phyloP scores from a whole-genome alignment of 2,888 invertebrate species.

The Pheosia gnoma region DNA sequence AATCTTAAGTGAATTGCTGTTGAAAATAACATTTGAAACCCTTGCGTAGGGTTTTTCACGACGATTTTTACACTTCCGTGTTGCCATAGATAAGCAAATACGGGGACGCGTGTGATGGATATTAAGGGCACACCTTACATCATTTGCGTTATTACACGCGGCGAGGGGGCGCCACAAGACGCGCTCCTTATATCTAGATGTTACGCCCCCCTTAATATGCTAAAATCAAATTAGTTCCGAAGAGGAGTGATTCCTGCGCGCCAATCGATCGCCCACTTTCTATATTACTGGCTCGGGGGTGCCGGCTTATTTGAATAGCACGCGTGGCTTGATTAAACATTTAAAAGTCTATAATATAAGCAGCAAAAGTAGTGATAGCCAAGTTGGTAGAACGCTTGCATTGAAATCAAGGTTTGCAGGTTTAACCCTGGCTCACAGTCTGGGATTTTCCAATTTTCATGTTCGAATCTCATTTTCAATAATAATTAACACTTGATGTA shows the following conservation, averaged over 20 bases:
- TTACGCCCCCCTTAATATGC: conserved; percentile 80
- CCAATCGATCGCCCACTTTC: conserved; percentile 73
- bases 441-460: too few species aligned
- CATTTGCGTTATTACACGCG: conserved; percentile 81
- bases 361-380: not conserved
- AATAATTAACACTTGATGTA: too few species aligned
- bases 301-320: conserved; percentile 59
- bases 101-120: conserved; percentile 82
- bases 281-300: conserved; percentile 62
- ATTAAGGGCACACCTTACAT: conserved; percentile 84
- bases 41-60: conserved; percentile 63
- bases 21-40: conserved; percentile 61
- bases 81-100: conserved; percentile 83
- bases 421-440: too few species aligned
- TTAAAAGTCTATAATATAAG: conserved; percentile 5
- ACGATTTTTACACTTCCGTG: conserved; percentile 83
- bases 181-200: conserved; percentile 80
- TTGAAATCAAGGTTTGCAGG: too few species aligned
- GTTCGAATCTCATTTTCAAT: too few species aligned
- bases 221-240: conserved; percentile 84
- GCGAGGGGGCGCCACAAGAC: conserved; percentile 69
- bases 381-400: too few species aligned
- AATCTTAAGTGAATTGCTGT: conserved; percentile 71
- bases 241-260: conserved; percentile 77
- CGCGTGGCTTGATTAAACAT: conserved; percentile 58